Evolutionary conservation across 2,113 vertebrate species (phyloP).

Genomic region (Ciconia boyciana): DNA sequence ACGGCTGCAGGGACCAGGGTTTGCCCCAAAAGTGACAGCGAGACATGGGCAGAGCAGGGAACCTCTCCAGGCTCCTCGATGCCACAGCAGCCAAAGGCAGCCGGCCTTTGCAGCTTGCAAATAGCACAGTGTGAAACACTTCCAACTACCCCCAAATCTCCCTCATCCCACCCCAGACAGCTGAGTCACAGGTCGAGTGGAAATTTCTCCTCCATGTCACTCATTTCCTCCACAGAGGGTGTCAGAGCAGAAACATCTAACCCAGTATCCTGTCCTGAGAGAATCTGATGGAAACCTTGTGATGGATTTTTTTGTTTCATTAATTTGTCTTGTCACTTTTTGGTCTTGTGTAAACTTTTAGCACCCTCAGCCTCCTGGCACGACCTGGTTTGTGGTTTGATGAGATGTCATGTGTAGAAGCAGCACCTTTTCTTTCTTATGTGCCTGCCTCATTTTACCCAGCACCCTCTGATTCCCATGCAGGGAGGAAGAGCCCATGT

Average conservation of each 20-base stretch:
- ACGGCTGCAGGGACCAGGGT: neutral
- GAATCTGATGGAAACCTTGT: neutral
- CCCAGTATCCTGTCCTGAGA: neutral
- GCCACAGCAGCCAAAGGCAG: neutral
- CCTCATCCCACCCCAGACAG: neutral
- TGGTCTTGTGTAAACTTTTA: neutral
- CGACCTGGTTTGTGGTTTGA: neutral
- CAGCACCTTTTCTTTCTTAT: neutral
- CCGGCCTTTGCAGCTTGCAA: neutral
- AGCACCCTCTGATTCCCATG: rapidly evolving
- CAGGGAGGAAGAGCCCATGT: neutral
- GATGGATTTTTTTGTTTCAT: neutral
- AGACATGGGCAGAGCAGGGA: neutral
- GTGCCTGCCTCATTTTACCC: neutral
- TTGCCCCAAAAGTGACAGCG: neutral
- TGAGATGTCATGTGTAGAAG: neutral
- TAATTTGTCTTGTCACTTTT: neutral
- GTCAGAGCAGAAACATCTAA: neutral
- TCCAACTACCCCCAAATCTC: neutral
- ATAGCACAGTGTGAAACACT: rapidly evolving
- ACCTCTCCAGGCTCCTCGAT: neutral
- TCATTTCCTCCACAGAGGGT: neutral
- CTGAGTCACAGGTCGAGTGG: neutral
- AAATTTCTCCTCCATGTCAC: neutral
- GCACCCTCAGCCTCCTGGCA: neutral